Conservation (phyloP, 1,140 invertebrate genomes). For the Mylabris phalerata region DNA sequence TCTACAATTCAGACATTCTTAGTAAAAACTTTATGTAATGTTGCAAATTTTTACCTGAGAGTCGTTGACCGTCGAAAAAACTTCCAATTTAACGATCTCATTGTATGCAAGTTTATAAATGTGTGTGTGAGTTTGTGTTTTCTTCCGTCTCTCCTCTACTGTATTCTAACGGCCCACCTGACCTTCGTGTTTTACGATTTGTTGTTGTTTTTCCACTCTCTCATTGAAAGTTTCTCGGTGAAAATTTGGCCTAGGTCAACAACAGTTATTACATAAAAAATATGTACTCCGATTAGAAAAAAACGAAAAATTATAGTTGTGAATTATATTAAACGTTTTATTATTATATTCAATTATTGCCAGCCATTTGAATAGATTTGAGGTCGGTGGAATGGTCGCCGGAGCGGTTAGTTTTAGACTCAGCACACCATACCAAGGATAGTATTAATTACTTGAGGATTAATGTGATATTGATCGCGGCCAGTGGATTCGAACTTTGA, state of each 20-base stretch:
- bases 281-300: background rate
- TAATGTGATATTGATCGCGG: conserved; percentile 27
- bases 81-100: conserved; percentile 8
- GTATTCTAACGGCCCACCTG: conserved; percentile 11
- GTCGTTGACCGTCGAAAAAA: conserved; percentile 11
- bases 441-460: conserved; percentile 34
- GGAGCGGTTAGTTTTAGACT: conserved; percentile 23
- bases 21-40: too few species aligned
- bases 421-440: conserved; percentile 25
- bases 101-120: conserved; percentile 8
- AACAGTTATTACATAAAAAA: background rate
- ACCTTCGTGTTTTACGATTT: conserved; percentile 24
- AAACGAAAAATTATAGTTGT: too few species aligned
- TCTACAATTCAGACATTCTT: too few species aligned
- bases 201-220: conserved; percentile 5
- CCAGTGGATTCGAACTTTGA: too few species aligned
- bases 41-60: background rate
- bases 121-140: too few species aligned
- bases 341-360: conserved; percentile 15
- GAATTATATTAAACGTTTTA: background rate
- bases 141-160: background rate
- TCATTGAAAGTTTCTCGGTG: conserved; percentile 17
- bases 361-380: conserved; percentile 13
- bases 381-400: conserved; percentile 18
- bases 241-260: conserved; percentile 16